phyloP scores from a whole-genome alignment of 2,113 vertebrate genomes.

The Sceloporus undulatus region DNA sequence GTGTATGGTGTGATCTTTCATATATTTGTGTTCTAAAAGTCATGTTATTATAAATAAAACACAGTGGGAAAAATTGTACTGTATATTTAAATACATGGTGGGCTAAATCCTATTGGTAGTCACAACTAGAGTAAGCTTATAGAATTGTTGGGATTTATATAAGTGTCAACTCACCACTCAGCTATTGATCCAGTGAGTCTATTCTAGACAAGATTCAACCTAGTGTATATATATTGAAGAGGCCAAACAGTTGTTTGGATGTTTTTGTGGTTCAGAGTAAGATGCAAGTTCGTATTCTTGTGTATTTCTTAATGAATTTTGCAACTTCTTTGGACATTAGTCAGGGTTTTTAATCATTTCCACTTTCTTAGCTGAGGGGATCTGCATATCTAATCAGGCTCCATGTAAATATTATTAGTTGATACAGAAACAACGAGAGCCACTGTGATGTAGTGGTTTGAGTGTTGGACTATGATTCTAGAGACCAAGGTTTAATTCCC shows the following conservation, averaged over 20 bases:
- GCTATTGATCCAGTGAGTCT: too few species aligned
- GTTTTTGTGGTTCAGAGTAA: not conserved
- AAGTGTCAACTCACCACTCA: too few species aligned
- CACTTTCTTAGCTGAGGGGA: not conserved
- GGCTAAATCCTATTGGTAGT: too few species aligned
- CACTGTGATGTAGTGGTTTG: too few species aligned
- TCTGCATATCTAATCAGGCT: not conserved
- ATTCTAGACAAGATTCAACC: too few species aligned
- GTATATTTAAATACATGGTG: not conserved
- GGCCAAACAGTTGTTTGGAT: not conserved
- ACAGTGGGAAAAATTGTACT: not conserved
- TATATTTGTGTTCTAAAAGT: not conserved
- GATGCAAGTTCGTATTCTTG: not conserved
- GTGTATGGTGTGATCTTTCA: not conserved
- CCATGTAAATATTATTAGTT: not conserved
- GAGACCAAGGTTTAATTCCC: too few species aligned
- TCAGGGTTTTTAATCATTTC: not conserved
- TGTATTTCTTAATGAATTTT: not conserved
- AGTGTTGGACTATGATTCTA: too few species aligned
- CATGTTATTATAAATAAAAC: not conserved
- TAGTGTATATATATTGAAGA: not conserved
- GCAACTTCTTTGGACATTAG: not conserved
- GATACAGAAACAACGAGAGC: not conserved
- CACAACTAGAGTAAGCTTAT: too few species aligned
- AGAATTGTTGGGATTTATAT: too few species aligned